Conservation (phyloP, 2,888 invertebrate species). For the Archaeoteleia sp. region DNA sequence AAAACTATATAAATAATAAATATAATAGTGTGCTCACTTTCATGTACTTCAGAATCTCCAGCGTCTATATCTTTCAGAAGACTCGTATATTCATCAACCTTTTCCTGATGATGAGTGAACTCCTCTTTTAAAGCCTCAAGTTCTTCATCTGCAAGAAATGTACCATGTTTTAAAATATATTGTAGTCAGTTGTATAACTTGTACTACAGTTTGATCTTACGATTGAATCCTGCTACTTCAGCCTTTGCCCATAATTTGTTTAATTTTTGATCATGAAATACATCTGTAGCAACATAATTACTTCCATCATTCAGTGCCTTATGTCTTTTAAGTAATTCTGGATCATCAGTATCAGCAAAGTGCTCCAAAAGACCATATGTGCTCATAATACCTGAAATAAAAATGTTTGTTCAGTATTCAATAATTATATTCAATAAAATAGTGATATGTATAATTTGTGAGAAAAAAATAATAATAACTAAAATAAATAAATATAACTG, state of each 20-base stretch:
- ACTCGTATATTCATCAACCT: constrained; percentile 91
- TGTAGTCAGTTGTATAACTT: neutral
- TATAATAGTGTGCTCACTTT: constrained; percentile 77
- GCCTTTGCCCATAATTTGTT: constrained; percentile 94
- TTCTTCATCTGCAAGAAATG: constrained; percentile 83
- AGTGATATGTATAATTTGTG: too few relatives aligned
- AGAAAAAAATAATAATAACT: too few relatives aligned
- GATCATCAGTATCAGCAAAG: constrained; percentile 82
- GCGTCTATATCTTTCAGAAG: constrained; percentile 83
- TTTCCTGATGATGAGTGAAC: constrained; percentile 93
- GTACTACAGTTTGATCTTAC: too few relatives aligned
- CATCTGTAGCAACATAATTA: constrained; percentile 78
- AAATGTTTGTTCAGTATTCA: constrained; percentile 14
- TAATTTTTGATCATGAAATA: constrained; percentile 93
- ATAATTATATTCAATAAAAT: constrained; percentile 16
- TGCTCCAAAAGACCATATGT: constrained; percentile 87
- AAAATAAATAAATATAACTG: too few relatives aligned
- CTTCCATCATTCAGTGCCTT: constrained; percentile 74
- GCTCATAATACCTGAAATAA: constrained; percentile 87
- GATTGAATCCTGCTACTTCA: constrained; percentile 88
- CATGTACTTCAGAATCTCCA: constrained; percentile 78
- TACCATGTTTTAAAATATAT: constrained; percentile 1
- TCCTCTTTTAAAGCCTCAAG: constrained; percentile 89
- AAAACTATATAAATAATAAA: constrained; percentile 10
- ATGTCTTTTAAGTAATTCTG: constrained; percentile 78